These are phyloP conservation scores for Apodemus agrarius DNA, from an alignment of 2,797 vertebrate genomes.

Conservation along the genomic window DNA sequence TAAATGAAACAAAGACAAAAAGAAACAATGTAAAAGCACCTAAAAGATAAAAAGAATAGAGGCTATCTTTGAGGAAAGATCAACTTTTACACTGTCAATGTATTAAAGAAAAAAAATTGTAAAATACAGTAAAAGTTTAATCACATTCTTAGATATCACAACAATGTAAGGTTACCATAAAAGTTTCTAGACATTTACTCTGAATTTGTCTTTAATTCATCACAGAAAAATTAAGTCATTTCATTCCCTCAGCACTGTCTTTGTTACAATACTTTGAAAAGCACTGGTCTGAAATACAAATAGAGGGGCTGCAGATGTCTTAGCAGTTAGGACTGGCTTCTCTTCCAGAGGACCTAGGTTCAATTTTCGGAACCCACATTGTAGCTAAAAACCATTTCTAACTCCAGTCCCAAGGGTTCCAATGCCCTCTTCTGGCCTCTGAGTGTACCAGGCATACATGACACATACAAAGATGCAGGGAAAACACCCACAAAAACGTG, in stretches of 20 bases:
- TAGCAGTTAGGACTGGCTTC: neutral
- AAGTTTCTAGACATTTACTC: neutral
- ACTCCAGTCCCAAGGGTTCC: neutral
- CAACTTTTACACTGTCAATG: neutral
- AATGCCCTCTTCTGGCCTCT: neutral
- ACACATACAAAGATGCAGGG: neutral
- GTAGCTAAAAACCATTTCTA: neutral
- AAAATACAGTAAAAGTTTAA: constrained; percentile 7
- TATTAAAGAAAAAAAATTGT: neutral
- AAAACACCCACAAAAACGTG: neutral
- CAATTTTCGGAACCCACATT: neutral
- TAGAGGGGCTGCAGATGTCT: neutral
- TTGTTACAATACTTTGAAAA: neutral
- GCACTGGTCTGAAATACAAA: constrained; percentile 41
- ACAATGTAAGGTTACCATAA: neutral
- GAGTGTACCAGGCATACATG: neutral
- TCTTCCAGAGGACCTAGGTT: neutral
- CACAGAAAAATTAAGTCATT: neutral
- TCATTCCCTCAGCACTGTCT: neutral
- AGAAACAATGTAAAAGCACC: neutral
- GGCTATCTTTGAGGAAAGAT: neutral
- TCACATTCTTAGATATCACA: neutral
- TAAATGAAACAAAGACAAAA: constrained; percentile 5
- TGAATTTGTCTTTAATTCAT: neutral
- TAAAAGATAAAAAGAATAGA: neutral